These are phyloP conservation scores for Sinohyriopsis cumingii DNA, from an alignment of 2,888 invertebrate genomes.

Conservation along the genomic window DNA sequence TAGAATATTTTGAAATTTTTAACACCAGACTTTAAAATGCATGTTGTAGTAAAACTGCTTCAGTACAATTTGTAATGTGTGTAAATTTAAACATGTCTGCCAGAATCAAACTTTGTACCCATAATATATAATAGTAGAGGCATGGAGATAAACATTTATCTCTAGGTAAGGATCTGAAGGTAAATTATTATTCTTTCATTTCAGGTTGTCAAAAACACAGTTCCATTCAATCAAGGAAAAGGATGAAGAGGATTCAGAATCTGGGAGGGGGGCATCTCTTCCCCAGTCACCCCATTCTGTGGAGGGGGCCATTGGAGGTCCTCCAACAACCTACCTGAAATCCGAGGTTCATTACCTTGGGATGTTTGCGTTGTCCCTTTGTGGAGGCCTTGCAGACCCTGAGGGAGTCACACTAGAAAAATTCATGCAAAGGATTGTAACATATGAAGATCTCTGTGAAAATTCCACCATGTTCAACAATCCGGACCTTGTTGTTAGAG, in stretches of 20 bases:
- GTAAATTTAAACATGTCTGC: too few species aligned
- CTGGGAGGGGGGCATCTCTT: conserved; percentile 95
- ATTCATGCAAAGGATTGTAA: conserved; percentile 78
- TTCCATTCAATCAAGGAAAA: conserved; percentile 46
- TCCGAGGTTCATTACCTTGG: conserved; percentile 54
- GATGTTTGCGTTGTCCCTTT: conserved; percentile 84
- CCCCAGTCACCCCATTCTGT: conserved; percentile 91
- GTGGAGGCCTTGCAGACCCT: conserved; percentile 77
- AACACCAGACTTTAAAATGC: too few species aligned
- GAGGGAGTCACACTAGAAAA: conserved; percentile 77
- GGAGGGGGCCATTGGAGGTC: conserved; percentile 79
- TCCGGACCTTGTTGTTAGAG: conserved; percentile 87
- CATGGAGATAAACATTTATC: too few species aligned
- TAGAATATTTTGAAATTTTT: too few species aligned
- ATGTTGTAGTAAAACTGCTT: too few species aligned
- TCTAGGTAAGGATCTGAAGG: too few species aligned
- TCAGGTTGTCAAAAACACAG: conserved; percentile 35
- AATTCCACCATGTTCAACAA: conserved; percentile 83
- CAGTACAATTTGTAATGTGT: too few species aligned
- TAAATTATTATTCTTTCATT: conserved; percentile 3
- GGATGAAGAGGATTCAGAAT: conserved; percentile 93
- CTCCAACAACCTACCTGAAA: conserved; percentile 47
- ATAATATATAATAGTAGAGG: too few species aligned
- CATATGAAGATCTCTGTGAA: conserved; percentile 77
- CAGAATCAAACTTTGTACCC: too few species aligned